Evolutionary conservation across 2,113 vertebrate species (phyloP).

Genomic region (Engraulis encrasicolus): DNA sequence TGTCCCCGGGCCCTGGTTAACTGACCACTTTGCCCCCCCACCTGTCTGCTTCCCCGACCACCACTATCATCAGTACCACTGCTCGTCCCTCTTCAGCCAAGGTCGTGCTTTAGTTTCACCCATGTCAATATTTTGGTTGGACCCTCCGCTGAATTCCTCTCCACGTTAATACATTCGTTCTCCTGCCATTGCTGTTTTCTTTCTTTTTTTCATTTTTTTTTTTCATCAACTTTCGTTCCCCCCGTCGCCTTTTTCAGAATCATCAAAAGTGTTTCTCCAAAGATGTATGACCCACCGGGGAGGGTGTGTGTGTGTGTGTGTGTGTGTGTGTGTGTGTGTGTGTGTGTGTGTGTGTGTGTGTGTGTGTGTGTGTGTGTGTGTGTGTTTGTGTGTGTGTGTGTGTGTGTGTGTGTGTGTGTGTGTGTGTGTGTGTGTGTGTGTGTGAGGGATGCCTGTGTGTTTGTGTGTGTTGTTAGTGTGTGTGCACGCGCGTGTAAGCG

Average conservation of each 20-base stretch:
- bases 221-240: conserved; percentile 26
- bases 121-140: conserved; percentile 54
- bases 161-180: conserved; percentile 43
- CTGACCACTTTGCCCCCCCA: too few species aligned
- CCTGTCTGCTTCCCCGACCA: neutral
- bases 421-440: too few species aligned
- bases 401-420: too few species aligned
- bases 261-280: neutral
- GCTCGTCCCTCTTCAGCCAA: conserved; percentile 18
- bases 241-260: neutral
- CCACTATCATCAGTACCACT: neutral
- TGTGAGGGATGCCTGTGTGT: too few species aligned
- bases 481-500: conserved; percentile 34
- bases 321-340: conserved; percentile 37
- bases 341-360: too few species aligned
- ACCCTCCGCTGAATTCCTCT: conserved; percentile 46
- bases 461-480: neutral
- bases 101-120: conserved; percentile 41
- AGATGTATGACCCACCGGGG: conserved; percentile 24
- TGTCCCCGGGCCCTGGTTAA: too few species aligned
- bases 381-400: too few species aligned
- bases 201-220: neutral
- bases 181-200: neutral
- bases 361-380: too few species aligned
- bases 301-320: conserved; percentile 37